phyloP scores from a whole-genome alignment of 2,113 vertebrate genomes.

The Ctenodactylus gundi region DNA sequence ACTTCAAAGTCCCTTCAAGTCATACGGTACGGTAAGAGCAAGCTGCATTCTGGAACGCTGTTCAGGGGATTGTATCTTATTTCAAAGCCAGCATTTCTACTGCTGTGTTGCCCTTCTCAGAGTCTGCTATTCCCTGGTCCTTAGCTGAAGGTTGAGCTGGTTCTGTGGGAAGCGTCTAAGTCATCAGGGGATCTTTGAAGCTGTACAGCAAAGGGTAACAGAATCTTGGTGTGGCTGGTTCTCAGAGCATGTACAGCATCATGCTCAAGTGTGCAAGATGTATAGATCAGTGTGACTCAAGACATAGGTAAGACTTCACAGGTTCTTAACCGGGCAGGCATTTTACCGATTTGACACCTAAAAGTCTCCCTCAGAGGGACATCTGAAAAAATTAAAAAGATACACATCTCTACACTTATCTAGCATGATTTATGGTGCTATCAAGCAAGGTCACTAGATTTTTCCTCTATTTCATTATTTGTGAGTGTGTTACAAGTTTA shows the following conservation, averaged over 20 bases:
- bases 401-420: neutral
- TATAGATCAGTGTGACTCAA: neutral
- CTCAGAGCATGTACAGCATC: neutral
- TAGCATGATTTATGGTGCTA: neutral
- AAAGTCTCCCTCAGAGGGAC: neutral
- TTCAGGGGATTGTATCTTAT: slow-evolving; percentile 36
- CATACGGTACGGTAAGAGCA: neutral
- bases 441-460: neutral
- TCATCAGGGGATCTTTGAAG: neutral
- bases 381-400: neutral
- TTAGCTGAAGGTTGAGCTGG: neutral
- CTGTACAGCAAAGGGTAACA: neutral
- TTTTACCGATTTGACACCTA: neutral
- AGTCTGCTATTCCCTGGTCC: neutral
- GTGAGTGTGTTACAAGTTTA: neutral
- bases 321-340: neutral
- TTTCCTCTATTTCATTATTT: neutral
- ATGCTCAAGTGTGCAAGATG: neutral
- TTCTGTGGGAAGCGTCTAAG: neutral
- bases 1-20: slow-evolving; percentile 52
- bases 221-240: neutral
- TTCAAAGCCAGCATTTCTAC: slow-evolving; percentile 59
- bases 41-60: slow-evolving; percentile 5
- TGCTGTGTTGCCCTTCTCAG: slow-evolving; percentile 8
- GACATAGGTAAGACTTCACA: neutral